phyloP scores from a whole-genome alignment of 1,140 invertebrate genomes.

The Drosophila seguyi region DNA sequence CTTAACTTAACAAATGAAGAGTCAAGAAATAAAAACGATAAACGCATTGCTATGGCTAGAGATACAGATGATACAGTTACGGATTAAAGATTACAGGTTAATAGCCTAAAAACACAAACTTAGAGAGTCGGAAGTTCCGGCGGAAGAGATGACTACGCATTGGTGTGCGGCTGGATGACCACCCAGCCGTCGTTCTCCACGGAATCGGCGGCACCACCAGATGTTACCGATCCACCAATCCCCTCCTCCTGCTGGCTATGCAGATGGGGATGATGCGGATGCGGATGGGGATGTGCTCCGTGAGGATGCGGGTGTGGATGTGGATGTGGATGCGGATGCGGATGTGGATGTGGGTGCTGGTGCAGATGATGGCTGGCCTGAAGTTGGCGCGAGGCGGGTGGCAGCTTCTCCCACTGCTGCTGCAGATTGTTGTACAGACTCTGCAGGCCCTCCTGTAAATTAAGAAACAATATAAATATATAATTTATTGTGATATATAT shows the following conservation, averaged over 20 bases:
- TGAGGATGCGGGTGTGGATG: background rate
- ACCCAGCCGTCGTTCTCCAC: constrained; percentile 71
- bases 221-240: background rate
- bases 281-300: constrained; percentile 2
- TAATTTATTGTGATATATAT: background rate
- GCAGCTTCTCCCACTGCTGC: constrained; percentile 67
- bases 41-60: constrained; percentile 28
- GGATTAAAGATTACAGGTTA: constrained; percentile 13
- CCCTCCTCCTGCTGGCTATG: constrained; percentile 23
- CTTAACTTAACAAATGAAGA: constrained; percentile 7
- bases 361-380: constrained; percentile 21
- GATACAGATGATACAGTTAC: constrained; percentile 21
- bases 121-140: constrained; percentile 18
- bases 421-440: constrained; percentile 74
- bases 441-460: constrained; percentile 61
- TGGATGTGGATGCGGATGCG: background rate
- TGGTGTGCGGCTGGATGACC: constrained; percentile 62
- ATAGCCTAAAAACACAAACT: constrained; percentile 27
- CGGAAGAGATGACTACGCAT: constrained; percentile 38
- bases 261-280: constrained; percentile 9
- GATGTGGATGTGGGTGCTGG: background rate
- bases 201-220: constrained; percentile 23
- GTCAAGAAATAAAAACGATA: constrained; percentile 5
- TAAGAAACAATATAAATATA: background rate
- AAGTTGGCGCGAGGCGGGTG: constrained; percentile 50